Conservation (phyloP, 92 coral and sea anemone genomes). For the Phenganax stokvisi region DNA sequence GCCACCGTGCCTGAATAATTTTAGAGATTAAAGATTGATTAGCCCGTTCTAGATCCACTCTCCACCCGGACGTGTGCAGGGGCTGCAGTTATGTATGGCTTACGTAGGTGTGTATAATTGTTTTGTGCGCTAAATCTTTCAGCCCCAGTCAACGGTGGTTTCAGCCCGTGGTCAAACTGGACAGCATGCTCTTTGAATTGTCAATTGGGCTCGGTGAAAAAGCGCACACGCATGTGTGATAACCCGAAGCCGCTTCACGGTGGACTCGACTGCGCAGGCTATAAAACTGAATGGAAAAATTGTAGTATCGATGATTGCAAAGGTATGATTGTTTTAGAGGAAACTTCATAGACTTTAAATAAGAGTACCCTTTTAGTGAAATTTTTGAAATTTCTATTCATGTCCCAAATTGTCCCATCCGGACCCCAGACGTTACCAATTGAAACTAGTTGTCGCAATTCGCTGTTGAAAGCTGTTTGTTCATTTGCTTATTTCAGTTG, state of each 20-base stretch:
- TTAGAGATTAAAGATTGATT: too few relatives aligned
- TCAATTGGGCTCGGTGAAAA: constrained; percentile 69
- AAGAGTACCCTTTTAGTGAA: too few relatives aligned
- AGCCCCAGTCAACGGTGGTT: constrained; percentile 67
- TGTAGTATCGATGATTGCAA: constrained; percentile 48
- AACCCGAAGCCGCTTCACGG: constrained; percentile 81
- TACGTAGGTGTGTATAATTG: too few relatives aligned
- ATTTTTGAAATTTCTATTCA: too few relatives aligned
- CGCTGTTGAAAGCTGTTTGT: background rate
- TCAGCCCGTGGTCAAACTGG: constrained; percentile 78
- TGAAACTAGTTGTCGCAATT: background rate
- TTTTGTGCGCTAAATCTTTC: background rate
- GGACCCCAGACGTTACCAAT: too few relatives aligned
- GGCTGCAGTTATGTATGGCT: too few relatives aligned
- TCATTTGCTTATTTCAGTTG: constrained; percentile 19
- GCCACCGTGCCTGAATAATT: too few relatives aligned
- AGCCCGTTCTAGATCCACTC: too few relatives aligned
- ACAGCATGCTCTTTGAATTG: constrained; percentile 69
- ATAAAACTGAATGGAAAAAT: constrained; percentile 66
- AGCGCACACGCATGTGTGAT: constrained; percentile 88
- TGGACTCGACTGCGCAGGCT: constrained; percentile 83
- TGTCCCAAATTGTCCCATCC: too few relatives aligned
- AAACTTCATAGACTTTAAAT: background rate
- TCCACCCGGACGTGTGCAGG: too few relatives aligned
- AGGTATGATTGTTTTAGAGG: background rate